Base-by-base conservation (phyloP, 2,113 vertebrate genomes). In the Hystrix cristata region DNA sequence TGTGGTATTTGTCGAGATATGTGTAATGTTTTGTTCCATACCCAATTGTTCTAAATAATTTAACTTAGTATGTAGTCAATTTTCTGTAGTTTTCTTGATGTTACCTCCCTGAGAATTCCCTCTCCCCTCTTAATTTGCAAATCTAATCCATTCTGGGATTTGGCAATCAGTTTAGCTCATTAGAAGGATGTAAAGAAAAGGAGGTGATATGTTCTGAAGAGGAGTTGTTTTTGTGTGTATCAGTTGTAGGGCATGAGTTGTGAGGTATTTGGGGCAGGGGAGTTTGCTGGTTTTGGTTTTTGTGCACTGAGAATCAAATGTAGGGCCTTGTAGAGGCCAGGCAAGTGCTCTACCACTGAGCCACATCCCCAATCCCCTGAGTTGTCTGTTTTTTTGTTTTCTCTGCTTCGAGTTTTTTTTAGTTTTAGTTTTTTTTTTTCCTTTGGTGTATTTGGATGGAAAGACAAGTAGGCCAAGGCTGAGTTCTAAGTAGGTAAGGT, bases 401-500 rank as follows among this genome's bases (percentile, higher is more conserved):
- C 53, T 76, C 59, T 95, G 53, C 87, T 90, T 19, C 80, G 69
- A n/a, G 25, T 38, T 60, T 10, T n/a, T 76, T 87, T 92, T 92
- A 38, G 38, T 38, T 38, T 38, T 38, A 38, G 38, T 71, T 67
- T 84, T 1, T 43, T 43, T 34, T 53, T 79, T 96, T 92, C 4
- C 78, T 87, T 95, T 87, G 27, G 6, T 38, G 0, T 60, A 10
- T 91, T 78, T 29, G 16, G 25, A 57, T 71, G 8, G 53, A 59
- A 81, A 85, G 86, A n/a, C 69, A 67, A 7, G 7, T 38, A 62
- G 60, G 4, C 19, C 74, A 79, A 95, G 43, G 34, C 90, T 59
- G 65, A 94, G 78, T 51, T 87, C 92, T 76, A 84, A 90, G 25
- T 65, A 78, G 62, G 55, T 90, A 80, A 84, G 29, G 46, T 84